Base-by-base conservation (phyloP, 2,797 vertebrate species). In the Phoeniculus purpureus region DNA sequence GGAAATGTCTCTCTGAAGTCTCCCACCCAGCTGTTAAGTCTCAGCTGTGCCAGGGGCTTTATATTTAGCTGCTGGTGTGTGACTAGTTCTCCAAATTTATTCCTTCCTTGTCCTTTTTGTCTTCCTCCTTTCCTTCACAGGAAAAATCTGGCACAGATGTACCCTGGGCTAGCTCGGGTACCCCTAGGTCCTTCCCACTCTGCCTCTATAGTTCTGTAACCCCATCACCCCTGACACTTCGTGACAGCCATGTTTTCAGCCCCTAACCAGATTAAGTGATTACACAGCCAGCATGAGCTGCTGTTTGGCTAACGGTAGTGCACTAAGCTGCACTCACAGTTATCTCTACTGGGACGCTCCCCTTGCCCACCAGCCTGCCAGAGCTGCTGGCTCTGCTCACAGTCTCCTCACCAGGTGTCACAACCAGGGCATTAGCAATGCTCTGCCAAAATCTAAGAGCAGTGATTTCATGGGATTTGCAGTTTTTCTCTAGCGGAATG, bases 121-220 rank as follows among this genome's bases (percentile, higher is more conserved):
- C 22, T 47, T 67, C 0, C 0, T 85, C 50, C 4, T 70, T 62
- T 84, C 31, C 40, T 89, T 75, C 25, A 59, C 13, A 0, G 0
- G n/a, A 77, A 89, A 73, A 43, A 54, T 40, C 16, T 26, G 15
- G 26, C 29, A 51, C 47, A 71, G 47, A 16, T 21, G 10, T 67
- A 74, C 31, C 9, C 18, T 1, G 0, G 15, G 43, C 32, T 71
- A 80, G 19, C 43, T 52, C 8, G 1, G 1, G 2, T 59, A 52
- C 7, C 21, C 56, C 3, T 5, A 15, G 12, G 29, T 79, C 32
- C 59, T 61, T 47, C 32, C 16, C 18, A 22, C 9, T 55, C 64
- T 58, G 25, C 18, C 77, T 79, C 26, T 78, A n/a, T 32, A 40
- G 4, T 48, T 85, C 47, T 81, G 4, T 19, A 90, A 58, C 43